These are phyloP conservation scores for Seriola rivoliana DNA, from an alignment of 2,113 vertebrate genomes.

Conservation along the genomic window DNA sequence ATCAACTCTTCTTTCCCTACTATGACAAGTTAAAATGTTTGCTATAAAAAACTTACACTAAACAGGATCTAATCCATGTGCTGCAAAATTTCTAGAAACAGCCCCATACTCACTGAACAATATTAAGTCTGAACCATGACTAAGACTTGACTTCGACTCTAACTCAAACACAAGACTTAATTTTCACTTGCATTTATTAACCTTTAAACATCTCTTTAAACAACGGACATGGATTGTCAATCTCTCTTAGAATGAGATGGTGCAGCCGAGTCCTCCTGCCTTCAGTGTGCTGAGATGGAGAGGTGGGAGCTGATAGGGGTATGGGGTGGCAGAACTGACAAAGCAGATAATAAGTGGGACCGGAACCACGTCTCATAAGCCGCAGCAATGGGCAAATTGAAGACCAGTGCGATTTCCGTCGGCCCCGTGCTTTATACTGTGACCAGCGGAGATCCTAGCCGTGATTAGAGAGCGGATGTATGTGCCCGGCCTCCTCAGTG, in stretches of 20 bases:
- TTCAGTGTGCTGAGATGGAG: conserved; percentile 2
- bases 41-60: background rate
- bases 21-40: background rate
- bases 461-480: conserved; percentile 30
- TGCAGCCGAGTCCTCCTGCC: conserved; percentile 5
- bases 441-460: conserved; percentile 44
- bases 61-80: background rate
- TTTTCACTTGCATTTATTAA: background rate
- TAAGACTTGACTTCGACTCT: background rate
- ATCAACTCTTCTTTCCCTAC: background rate
- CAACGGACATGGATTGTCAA: conserved; percentile 4
- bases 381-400: conserved; percentile 50
- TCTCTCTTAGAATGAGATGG: conserved; percentile 14
- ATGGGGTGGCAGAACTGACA: background rate
- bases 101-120: background rate
- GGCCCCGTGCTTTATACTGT: conserved; percentile 18
- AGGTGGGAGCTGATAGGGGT: background rate
- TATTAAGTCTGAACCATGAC: background rate
- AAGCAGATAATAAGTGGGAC: conserved; percentile 58
- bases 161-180: background rate
- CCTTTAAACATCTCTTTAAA: conserved; percentile 15
- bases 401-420: conserved; percentile 51
- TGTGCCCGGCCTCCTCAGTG: conserved; percentile 3
- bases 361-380: conserved; percentile 31
- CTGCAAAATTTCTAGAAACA: background rate